Evolutionary conservation across 2,797 vertebrate genomes (phyloP).

Genomic region (Macropodus opercularis): DNA sequence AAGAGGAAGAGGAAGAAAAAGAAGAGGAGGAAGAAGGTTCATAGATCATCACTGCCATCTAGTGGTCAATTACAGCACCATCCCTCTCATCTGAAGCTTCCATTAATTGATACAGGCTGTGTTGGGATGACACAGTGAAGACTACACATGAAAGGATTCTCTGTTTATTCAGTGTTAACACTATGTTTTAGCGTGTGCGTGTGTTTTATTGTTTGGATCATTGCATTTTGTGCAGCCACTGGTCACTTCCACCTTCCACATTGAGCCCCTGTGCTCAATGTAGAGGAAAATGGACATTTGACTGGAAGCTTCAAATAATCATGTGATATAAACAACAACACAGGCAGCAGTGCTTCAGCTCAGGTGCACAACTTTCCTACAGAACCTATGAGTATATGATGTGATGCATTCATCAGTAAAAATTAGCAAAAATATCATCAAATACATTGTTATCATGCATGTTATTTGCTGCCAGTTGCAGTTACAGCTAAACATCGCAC

Average conservation of each 20-base stretch:
- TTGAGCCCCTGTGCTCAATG: constrained; percentile 19
- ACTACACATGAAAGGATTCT: constrained; percentile 11
- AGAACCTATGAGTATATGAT: constrained; percentile 11
- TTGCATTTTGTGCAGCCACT: constrained; percentile 43
- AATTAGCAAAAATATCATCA: constrained; percentile 32
- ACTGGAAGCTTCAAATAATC: constrained; percentile 13
- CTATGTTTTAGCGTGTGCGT: too few relatives aligned
- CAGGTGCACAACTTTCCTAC: constrained; percentile 17
- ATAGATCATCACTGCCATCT: constrained; percentile 54
- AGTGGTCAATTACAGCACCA: constrained; percentile 44
- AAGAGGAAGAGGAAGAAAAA: background rate
- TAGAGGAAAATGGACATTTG: constrained; percentile 6
- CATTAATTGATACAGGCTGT: constrained; percentile 4
- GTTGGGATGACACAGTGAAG: constrained; percentile 12
- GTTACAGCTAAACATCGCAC: constrained; percentile 40
- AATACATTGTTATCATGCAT: constrained; percentile 58
- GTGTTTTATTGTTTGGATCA: constrained; percentile 15
- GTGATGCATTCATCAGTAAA: constrained; percentile 3
- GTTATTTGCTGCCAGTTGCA: constrained; percentile 46
- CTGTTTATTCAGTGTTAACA: constrained; percentile 14
- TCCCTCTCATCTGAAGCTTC: constrained; percentile 4
- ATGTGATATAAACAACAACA: constrained; percentile 1
- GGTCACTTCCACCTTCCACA: background rate
- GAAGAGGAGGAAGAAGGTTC: background rate
- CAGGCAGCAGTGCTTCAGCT: constrained; percentile 22